phyloP scores from a whole-genome alignment of 1,140 invertebrate species.

The Trichonephila inaurata region DNA sequence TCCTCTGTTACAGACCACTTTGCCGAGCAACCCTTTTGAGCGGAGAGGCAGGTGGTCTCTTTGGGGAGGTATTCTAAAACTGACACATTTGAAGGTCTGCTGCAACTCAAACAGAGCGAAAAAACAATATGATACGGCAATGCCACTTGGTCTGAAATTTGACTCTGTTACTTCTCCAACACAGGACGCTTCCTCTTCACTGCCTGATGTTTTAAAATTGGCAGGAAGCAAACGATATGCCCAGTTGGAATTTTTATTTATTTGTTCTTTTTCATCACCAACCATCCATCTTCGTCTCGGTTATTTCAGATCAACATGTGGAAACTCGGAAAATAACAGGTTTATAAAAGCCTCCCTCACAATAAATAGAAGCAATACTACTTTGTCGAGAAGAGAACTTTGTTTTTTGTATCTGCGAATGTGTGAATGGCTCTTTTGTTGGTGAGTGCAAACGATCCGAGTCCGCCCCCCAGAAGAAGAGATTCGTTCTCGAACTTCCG shows the following conservation, averaged over 20 bases:
- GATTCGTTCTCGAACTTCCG: not conserved
- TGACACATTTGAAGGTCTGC: not conserved
- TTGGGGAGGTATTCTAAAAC: too few relatives aligned
- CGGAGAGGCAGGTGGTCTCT: too few relatives aligned
- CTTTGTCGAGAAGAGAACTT: not conserved
- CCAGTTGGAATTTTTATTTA: not conserved
- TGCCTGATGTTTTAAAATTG: not conserved
- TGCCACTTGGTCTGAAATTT: not conserved
- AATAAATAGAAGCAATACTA: slow-evolving; percentile 27
- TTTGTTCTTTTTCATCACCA: not conserved
- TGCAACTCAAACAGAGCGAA: not conserved
- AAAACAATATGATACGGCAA: not conserved
- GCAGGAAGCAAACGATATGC: not conserved
- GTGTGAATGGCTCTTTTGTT: not conserved
- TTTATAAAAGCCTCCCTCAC: not conserved
- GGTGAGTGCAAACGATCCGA: not conserved
- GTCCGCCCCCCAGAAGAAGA: not conserved
- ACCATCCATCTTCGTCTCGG: not conserved
- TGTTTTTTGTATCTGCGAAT: not conserved
- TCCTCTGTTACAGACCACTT: too few relatives aligned
- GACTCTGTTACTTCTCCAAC: not conserved
- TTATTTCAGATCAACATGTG: slow-evolving; percentile 4
- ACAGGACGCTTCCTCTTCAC: not conserved
- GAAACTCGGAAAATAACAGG: not conserved
- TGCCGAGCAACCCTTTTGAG: too few relatives aligned